Percentiles rank a stretch among this genome's conserved stretches.
Evolutionary conservation across 1,140 invertebrate species (phyloP).

Genomic region (Bilobella aurantiaca): DNA sequence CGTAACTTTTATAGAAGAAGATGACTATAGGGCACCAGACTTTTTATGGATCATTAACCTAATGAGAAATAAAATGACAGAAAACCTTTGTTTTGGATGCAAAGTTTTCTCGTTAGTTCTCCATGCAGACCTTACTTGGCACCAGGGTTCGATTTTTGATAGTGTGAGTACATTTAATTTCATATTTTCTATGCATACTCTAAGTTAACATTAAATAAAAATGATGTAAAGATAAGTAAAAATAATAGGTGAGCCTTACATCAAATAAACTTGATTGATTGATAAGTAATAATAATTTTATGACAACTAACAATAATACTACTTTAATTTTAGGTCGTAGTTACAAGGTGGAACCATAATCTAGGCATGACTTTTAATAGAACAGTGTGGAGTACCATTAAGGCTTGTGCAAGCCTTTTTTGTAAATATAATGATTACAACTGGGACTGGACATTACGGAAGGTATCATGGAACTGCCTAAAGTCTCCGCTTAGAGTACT

Average conservation of each 20-base stretch:
- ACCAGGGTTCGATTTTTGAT: slow-evolving; percentile 38
- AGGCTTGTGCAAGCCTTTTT: slow-evolving; percentile 72
- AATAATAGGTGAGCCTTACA: too few species aligned
- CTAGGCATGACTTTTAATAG: slow-evolving; percentile 95
- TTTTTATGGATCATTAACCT: slow-evolving; percentile 76
- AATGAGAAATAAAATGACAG: slow-evolving; percentile 58
- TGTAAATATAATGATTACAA: slow-evolving; percentile 98
- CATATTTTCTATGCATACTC: too few species aligned
- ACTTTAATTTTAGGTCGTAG: slow-evolving; percentile 85
- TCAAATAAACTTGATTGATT: too few species aligned
- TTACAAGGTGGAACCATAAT: slow-evolving; percentile 95
- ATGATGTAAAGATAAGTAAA: too few species aligned
- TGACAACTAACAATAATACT: too few species aligned
- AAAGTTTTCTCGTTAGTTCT: slow-evolving; percentile 84
- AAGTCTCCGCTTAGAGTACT: slow-evolving; percentile 69
- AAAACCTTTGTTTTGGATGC: slow-evolving; percentile 69
- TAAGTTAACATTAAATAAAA: too few species aligned
- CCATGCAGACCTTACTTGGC: slow-evolving; percentile 86
- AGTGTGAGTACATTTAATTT: slow-evolving; percentile 34
- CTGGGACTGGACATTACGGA: slow-evolving; percentile 96
- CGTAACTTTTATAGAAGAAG: slow-evolving; percentile 92
- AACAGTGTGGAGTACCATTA: slow-evolving; percentile 71
- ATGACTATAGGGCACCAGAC: slow-evolving; percentile 94
- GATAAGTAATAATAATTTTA: too few species aligned
- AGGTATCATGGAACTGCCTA: slow-evolving; percentile 78